A percentile compares a stretch with the other conserved stretches of the same genome.
Evolutionary conservation across 1,140 invertebrate species (phyloP).

Genomic region (Theocolax elegans): DNA sequence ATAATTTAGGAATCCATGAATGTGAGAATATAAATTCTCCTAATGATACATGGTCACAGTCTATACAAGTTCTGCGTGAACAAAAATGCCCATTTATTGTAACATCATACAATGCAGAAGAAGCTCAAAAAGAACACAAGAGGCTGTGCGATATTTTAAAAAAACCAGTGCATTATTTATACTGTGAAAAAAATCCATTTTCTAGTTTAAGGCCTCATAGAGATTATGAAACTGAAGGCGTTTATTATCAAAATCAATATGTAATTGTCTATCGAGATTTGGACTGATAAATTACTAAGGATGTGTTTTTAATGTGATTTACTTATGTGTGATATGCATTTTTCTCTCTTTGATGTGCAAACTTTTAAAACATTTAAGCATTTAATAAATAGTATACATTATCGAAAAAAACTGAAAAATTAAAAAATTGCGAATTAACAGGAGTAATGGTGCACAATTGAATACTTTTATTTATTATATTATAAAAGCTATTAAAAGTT

Average conservation of each 20-base stretch:
- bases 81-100: slow-evolving; percentile 55
- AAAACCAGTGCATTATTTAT: slow-evolving; percentile 41
- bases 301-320: slow-evolving; percentile 25
- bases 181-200: slow-evolving; percentile 53
- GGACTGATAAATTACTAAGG: slow-evolving; percentile 30
- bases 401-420: too few relatives aligned
- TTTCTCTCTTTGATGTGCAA: too few relatives aligned
- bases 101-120: slow-evolving; percentile 53
- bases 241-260: slow-evolving; percentile 59
- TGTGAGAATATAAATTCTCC: slow-evolving; percentile 45
- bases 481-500: too few relatives aligned
- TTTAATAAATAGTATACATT: too few relatives aligned
- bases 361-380: too few relatives aligned
- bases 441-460: too few relatives aligned
- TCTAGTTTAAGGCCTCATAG: slow-evolving; percentile 56
- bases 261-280: slow-evolving; percentile 55
- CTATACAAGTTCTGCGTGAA: slow-evolving; percentile 45
- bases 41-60: slow-evolving; percentile 52
- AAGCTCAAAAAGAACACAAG: slow-evolving; percentile 51
- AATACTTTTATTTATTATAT: too few relatives aligned
- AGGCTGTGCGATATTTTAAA: slow-evolving; percentile 51
- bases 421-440: too few relatives aligned
- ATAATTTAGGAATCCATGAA: slow-evolving; percentile 57
- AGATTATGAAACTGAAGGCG: slow-evolving; percentile 52
- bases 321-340: slow-evolving; percentile 15